These are phyloP conservation scores for Thyatira batis DNA, from an alignment of 2,888 invertebrate species.

Conservation along the genomic window DNA sequence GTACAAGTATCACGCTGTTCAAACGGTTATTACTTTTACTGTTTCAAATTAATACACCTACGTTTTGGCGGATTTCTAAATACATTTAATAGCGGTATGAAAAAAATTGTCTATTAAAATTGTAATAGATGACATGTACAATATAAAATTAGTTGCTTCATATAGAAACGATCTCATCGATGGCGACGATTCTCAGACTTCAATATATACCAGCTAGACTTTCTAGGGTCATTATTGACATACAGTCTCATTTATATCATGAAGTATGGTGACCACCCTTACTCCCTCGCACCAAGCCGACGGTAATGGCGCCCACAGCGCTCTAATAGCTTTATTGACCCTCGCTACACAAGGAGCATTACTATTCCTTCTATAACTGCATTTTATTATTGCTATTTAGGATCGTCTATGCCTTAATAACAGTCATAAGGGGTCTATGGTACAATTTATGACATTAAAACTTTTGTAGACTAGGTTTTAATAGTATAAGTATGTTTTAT, in stretches of 20 bases:
- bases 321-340: constrained; percentile 72
- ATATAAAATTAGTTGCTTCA: too few species aligned
- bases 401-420: neutral
- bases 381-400: constrained; percentile 2
- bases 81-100: neutral
- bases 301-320: constrained; percentile 56
- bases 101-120: neutral
- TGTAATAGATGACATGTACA: too few species aligned
- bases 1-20: neutral
- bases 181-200: too few species aligned
- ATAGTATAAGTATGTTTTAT: too few species aligned
- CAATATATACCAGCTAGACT: too few species aligned
- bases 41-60: too few species aligned
- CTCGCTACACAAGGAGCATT: constrained; percentile 24
- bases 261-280: constrained; percentile 29
- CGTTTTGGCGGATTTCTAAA: neutral
- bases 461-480: too few species aligned
- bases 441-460: too few species aligned
- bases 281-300: constrained; percentile 38
- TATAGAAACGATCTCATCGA: too few species aligned
- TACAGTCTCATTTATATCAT: too few species aligned
- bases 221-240: too few species aligned
- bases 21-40: neutral
- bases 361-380: constrained; percentile 10
- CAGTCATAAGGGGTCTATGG: neutral